Evolutionary conservation across 2,113 vertebrate genomes (phyloP).

Genomic region (Suricata suricatta): DNA sequence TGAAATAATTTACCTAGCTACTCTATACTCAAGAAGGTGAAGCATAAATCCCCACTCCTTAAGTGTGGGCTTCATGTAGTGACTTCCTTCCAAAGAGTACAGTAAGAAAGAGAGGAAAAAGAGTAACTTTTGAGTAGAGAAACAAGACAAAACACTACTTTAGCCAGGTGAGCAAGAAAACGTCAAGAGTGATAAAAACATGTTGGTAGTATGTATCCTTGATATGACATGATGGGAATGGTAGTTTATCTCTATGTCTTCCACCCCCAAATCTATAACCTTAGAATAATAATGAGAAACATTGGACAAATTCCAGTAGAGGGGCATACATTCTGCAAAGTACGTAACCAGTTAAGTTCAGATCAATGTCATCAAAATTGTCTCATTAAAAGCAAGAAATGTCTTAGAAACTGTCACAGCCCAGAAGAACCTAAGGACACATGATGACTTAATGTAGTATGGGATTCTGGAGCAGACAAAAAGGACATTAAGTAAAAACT

Average conservation of each 20-base stretch:
- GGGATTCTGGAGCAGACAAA: not conserved
- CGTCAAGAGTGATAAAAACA: not conserved
- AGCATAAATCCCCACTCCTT: not conserved
- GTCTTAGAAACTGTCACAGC: conserved; percentile 8
- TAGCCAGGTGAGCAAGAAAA: not conserved
- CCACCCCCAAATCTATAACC: not conserved
- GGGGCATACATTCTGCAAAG: not conserved
- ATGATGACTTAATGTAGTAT: not conserved
- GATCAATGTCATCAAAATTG: conserved; percentile 4
- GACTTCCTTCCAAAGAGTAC: not conserved
- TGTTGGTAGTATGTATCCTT: not conserved
- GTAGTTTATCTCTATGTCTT: not conserved
- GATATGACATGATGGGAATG: not conserved
- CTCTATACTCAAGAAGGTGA: not conserved
- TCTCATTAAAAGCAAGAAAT: not conserved
- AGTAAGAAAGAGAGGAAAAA: not conserved
- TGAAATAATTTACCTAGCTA: conserved; percentile 42
- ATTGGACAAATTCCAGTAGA: not conserved
- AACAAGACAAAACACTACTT: not conserved
- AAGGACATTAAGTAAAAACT: not conserved
- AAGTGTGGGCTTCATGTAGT: not conserved
- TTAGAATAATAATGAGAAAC: not conserved
- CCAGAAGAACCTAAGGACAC: not conserved
- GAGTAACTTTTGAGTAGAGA: not conserved
- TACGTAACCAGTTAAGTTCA: not conserved